Evolutionary conservation across 1,140 invertebrate genomes (phyloP), one percentile per base, ranked within the genome.

Genomic region (Cylas formicarius): DNA sequence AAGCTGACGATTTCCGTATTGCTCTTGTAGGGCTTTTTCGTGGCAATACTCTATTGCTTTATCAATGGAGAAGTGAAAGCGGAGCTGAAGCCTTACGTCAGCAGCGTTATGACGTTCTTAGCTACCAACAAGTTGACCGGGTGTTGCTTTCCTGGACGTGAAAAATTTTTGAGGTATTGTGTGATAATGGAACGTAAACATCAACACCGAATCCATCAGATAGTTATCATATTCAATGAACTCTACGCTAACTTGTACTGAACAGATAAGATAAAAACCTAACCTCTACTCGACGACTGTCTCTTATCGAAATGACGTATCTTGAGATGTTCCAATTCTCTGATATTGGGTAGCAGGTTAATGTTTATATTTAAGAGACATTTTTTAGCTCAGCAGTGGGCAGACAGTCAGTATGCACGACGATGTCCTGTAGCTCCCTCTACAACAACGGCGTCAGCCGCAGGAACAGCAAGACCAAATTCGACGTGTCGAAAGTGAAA

Each of bases 41-140:
- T 92, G 11, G 82, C 86, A 1, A 73, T 84, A 7, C 67, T 92
- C n/a, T 93, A 92, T 62, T 94, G 89, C 61, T 91, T 92, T 57
- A 63, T 87, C 21, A 93, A 93, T 56, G 82, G 82, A 28, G 90
- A 94, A 77, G 88, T 91, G 63, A 77, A 60, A 42, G 33, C 60
- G 6, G 64, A 66, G 51, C 28, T 66, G n/a, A 61, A 61, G 45
- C 64, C 61, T 1, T 48, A 60, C 34, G 27, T 66, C 1, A 46
- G 52, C 13, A 48, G 32, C 21, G 34, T 62, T 19, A 13, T 63
- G 14, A 55, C 53, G 10, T 60, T 44, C 34, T 38, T 59, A 26
- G 60, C 61, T n/a, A 57, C 55, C 13, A 48, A 62, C 19, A 48
- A 51, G 22, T 27, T 50, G 32, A 55, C 61, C 7, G 55, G 50